Evolutionary conservation across 2,113 vertebrate species (phyloP), one percentile per base, ranked within the genome.

Genomic region (Ophthalmolycus amberensis): DNA sequence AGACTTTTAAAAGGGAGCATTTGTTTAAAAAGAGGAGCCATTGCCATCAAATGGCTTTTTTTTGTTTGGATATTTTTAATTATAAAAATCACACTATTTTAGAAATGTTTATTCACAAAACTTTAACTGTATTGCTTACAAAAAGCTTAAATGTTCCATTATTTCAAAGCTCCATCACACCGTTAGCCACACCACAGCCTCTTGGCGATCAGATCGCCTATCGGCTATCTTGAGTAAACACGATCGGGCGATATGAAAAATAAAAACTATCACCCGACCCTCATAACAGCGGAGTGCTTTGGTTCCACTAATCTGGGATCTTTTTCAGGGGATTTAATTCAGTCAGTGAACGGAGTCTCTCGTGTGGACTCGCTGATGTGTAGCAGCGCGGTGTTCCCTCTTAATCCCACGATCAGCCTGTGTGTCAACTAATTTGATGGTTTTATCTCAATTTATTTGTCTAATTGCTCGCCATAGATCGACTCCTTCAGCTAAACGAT

Each of bases 241-340:
- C n/a, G 25, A 27, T 27, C 27, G 25, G 54, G 5, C 54, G 3
- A 25, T 56, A 56, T 56, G n/a, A 25, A 11, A 56, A 56, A 29
- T 25, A 12, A 25, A 25, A 56, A 56, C n/a, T 12, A 25, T 9
- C 52, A 8, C 10, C 25, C 32, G 10, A 1, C 37, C 59, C 88
- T 91, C 64, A 64, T 85, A 89, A 91, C 80, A 25, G 50, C 63
- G n/a, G 69, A 77, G 81, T 70, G 75, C 75, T 86, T 67, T 66
- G 74, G 68, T 77, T 72, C 52, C 38, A 37, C 78, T 91, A 91
- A 91, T 92, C 85, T 86, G 83, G 81, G 88, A 69, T 88, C 76
- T 72, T 69, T 89, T 90, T 92, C 88, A 90, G 74, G 62, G 88
- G 88, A 88, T 91, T 90, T 85, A 38, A 80, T 86, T 90, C 85